Evolutionary conservation across 2,888 invertebrate genomes (phyloP).

Genomic region (Maniola hyperantus): DNA sequence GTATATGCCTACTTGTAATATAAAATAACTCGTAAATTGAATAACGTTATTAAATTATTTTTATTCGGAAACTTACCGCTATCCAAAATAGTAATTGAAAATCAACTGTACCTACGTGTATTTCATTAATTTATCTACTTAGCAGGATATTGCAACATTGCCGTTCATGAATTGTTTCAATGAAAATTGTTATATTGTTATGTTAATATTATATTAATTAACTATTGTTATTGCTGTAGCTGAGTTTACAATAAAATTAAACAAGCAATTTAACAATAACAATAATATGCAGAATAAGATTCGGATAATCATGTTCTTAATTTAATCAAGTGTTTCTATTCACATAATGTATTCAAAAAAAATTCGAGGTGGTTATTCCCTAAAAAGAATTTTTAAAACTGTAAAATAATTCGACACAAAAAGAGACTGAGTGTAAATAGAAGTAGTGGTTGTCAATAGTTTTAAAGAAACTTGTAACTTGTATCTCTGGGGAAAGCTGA

Average conservation of each 20-base stretch:
- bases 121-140: constrained; percentile 16
- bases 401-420: too few relatives aligned
- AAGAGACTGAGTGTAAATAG: too few relatives aligned
- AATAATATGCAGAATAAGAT: too few relatives aligned
- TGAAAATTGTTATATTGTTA: not conserved
- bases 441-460: too few relatives aligned
- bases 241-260: not conserved
- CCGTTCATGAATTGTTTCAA: not conserved
- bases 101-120: constrained; percentile 7
- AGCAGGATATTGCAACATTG: not conserved
- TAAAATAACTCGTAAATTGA: not conserved
- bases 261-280: too few relatives aligned
- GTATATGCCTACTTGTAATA: not conserved
- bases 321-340: too few relatives aligned
- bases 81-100: constrained; percentile 15
- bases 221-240: not conserved
- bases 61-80: not conserved
- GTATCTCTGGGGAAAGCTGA: not conserved
- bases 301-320: too few relatives aligned
- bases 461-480: not conserved
- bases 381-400: too few relatives aligned
- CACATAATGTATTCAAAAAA: too few relatives aligned
- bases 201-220: not conserved
- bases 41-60: not conserved
- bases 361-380: too few relatives aligned